Conservation (phyloP, 2,797 vertebrate species). For the Vipera latastei region DNA sequence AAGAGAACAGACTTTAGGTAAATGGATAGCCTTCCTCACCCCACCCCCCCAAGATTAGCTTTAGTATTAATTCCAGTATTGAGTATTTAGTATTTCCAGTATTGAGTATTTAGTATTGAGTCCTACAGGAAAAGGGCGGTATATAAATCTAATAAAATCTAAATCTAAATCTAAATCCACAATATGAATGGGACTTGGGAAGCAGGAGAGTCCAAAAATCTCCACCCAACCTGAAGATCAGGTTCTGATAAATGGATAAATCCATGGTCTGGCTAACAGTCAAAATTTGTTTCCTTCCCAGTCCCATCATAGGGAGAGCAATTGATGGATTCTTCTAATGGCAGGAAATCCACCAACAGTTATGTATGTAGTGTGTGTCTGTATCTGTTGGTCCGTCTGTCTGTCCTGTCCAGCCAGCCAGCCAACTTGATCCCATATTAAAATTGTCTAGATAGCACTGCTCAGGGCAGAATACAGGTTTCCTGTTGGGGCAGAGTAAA, state of each 20-base stretch:
- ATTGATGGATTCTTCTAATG: background rate
- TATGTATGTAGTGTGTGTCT: background rate
- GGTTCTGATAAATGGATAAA: background rate
- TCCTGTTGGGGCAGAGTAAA: background rate
- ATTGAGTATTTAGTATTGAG: too few relatives aligned
- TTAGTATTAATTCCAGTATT: background rate
- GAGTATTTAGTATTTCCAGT: too few relatives aligned
- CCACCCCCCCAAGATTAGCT: background rate
- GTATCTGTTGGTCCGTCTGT: background rate
- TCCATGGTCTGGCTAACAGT: background rate
- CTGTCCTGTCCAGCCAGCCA: background rate
- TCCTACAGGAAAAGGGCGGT: too few relatives aligned
- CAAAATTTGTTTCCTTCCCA: background rate
- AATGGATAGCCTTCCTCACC: background rate
- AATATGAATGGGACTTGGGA: background rate
- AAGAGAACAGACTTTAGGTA: background rate
- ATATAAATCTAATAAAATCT: too few relatives aligned
- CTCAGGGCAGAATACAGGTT: background rate
- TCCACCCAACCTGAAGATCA: background rate
- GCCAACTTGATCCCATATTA: background rate
- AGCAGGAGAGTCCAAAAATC: background rate
- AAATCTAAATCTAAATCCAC: background rate
- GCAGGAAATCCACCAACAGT: background rate
- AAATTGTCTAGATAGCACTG: background rate
- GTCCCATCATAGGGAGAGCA: background rate